Percentiles rank a stretch among this genome's conserved stretches.
phyloP scores from a whole-genome alignment of 2,113 vertebrate genomes.

The Varanus salvator region DNA sequence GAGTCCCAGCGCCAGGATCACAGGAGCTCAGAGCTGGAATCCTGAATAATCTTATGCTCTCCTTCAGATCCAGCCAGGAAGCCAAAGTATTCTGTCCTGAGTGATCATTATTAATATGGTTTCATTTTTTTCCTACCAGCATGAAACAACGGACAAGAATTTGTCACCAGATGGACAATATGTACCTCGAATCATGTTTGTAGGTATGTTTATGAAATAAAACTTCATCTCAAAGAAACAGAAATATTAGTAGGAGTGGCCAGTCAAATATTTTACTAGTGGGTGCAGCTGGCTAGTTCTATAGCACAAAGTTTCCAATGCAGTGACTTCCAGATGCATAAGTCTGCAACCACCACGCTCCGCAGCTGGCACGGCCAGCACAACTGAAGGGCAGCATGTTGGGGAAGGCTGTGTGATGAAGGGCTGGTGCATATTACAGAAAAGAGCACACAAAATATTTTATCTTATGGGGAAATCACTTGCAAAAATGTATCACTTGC shows the following conservation, averaged over 20 bases:
- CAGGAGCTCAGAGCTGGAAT: too few relatives aligned
- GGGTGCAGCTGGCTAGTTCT: not conserved
- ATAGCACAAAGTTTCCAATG: not conserved
- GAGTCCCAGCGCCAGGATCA: too few relatives aligned
- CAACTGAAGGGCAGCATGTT: too few relatives aligned
- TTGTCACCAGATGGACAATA: constrained; percentile 89
- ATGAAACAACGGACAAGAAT: constrained; percentile 86
- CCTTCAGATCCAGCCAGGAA: too few relatives aligned
- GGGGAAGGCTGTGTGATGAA: too few relatives aligned
- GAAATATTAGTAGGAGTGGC: not conserved
- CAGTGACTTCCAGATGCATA: not conserved
- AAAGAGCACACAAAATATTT: too few relatives aligned
- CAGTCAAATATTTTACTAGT: not conserved
- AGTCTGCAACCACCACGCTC: not conserved
- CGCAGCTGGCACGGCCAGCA: not conserved
- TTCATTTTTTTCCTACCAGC: constrained; percentile 67
- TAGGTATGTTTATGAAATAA: constrained; percentile 75
- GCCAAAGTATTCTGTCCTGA: too few relatives aligned
- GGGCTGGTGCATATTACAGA: too few relatives aligned
- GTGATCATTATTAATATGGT: not conserved
- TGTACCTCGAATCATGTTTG: constrained; percentile 89
- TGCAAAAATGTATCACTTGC: too few relatives aligned
- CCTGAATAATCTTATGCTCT: too few relatives aligned
- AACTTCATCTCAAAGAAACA: not conserved
- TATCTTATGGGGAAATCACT: too few relatives aligned